Percentiles rank a stretch among this genome's conserved stretches.
Conservation (phyloP, 2,797 vertebrate species). For the Perodicticus potto region DNA sequence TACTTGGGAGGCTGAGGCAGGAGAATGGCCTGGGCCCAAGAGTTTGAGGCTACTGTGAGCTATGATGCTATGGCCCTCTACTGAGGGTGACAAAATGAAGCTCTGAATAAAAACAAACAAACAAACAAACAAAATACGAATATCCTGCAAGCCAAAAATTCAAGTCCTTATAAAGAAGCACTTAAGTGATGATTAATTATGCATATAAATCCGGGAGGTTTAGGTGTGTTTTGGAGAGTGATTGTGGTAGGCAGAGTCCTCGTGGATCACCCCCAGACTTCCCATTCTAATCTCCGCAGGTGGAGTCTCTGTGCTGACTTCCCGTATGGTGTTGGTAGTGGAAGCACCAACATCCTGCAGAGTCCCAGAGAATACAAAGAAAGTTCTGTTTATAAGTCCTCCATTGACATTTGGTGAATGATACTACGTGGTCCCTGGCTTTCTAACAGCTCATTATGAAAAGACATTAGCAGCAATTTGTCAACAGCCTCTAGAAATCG, state of each 20-base stretch:
- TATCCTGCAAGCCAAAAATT: background rate
- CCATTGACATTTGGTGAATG: background rate
- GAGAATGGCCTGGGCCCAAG: too few species aligned
- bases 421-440: rapidly evolving
- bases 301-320: background rate
- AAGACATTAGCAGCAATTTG: conserved; percentile 39
- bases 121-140: background rate
- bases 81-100: too few species aligned
- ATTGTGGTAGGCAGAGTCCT: background rate
- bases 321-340: background rate
- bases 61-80: too few species aligned
- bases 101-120: too few species aligned
- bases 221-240: background rate
- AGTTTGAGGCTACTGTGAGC: too few species aligned
- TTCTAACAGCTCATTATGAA: background rate
- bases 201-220: background rate
- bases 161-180: background rate
- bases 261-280: background rate
- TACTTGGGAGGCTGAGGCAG: too few species aligned
- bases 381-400: conserved; percentile 33
- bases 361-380: conserved; percentile 54
- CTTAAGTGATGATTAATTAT: conserved; percentile 20
- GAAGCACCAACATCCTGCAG: background rate
- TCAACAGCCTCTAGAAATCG: background rate
- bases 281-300: background rate